Percentiles rank a stretch among this genome's conserved stretches.
phyloP scores from a whole-genome alignment of 2,888 invertebrate genomes.

The Anarsia innoxiella region DNA sequence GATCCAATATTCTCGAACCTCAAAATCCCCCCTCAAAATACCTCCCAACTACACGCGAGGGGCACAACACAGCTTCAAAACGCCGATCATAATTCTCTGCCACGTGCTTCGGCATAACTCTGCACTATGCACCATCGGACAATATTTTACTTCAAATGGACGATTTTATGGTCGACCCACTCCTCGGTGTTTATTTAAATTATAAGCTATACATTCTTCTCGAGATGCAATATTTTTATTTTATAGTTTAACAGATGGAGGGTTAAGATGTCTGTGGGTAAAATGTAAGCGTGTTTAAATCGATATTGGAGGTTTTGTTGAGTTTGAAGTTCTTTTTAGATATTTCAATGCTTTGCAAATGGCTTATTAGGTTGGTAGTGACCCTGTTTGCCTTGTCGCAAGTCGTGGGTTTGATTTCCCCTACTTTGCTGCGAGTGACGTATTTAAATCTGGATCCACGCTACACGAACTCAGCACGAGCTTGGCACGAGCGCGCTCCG shows the following conservation, averaged over 20 bases:
- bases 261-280: constrained; percentile 4
- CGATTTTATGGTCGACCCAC: constrained; percentile 42
- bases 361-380: too few relatives aligned
- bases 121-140: constrained; percentile 39
- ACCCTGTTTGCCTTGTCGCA: too few relatives aligned
- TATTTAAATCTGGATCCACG: too few relatives aligned
- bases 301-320: too few relatives aligned
- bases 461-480: too few relatives aligned
- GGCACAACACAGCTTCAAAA: constrained; percentile 35
- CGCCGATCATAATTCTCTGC: constrained; percentile 49
- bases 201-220: constrained; percentile 19
- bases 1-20: constrained; percentile 8
- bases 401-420: too few relatives aligned
- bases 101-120: constrained; percentile 58
- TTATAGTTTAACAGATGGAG: constrained; percentile 2
- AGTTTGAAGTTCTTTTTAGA: too few relatives aligned
- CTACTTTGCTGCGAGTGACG: too few relatives aligned
- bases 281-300: too few relatives aligned
- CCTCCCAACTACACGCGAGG: constrained; percentile 15
- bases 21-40: constrained; percentile 11
- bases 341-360: too few relatives aligned
- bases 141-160: constrained; percentile 50
- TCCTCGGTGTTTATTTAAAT: constrained; percentile 41
- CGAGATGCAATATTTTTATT: constrained; percentile 9
- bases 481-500: too few relatives aligned